These are phyloP conservation scores for Tamandua tetradactyla DNA, from an alignment of 2,797 vertebrate species.

Conservation along the genomic window DNA sequence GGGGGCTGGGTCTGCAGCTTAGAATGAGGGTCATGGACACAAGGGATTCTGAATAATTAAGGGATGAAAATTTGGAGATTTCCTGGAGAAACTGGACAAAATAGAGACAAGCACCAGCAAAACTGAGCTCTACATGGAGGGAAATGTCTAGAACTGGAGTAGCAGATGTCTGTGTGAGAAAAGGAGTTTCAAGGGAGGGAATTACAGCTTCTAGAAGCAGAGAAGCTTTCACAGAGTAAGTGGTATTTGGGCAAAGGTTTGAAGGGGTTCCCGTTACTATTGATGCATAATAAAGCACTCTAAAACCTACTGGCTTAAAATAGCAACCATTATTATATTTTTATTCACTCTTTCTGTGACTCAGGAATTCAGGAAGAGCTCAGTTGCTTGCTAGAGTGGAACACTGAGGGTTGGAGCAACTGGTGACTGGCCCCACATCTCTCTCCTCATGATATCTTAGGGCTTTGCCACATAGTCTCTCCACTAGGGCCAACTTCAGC, in stretches of 20 bases:
- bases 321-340: background rate
- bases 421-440: background rate
- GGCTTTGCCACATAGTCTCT: background rate
- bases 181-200: background rate
- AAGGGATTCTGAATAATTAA: background rate
- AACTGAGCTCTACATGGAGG: background rate
- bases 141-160: background rate
- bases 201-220: background rate
- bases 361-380: conserved; percentile 5
- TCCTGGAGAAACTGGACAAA: background rate
- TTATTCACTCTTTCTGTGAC: background rate
- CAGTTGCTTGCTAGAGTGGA: background rate
- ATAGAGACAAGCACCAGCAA: background rate
- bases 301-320: background rate
- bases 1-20: background rate
- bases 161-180: too few relatives aligned
- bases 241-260: background rate
- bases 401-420: too few relatives aligned
- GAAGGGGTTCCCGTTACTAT: background rate
- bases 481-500: background rate
- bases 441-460: background rate
- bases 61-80: background rate
- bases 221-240: background rate
- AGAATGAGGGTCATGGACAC: fast-evolving
- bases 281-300: background rate